Conservation (phyloP, 2,888 invertebrate species). For the Noctua janthina region DNA sequence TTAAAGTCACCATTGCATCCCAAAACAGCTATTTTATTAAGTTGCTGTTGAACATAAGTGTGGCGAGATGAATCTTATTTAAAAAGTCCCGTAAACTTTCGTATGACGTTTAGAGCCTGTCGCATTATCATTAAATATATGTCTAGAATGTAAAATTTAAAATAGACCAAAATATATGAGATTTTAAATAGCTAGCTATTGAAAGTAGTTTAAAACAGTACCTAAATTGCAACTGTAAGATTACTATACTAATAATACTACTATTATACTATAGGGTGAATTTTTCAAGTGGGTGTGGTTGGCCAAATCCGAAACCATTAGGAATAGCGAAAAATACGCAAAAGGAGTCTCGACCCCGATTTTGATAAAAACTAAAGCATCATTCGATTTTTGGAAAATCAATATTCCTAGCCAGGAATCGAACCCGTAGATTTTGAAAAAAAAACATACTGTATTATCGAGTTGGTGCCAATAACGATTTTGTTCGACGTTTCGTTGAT, state of each 20-base stretch:
- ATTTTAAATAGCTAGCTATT: constrained; percentile 20
- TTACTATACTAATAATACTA: background rate
- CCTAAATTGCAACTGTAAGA: background rate
- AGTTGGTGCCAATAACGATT: no score
- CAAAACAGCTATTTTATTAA: constrained; percentile 16
- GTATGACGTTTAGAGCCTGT: constrained; percentile 44
- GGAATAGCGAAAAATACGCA: no score
- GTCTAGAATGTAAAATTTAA: constrained; percentile 17
- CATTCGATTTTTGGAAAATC: no score
- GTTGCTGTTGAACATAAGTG: constrained; percentile 12
- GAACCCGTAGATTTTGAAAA: no score
- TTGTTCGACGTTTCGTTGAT: no score
- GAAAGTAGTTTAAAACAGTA: background rate
- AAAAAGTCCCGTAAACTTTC: constrained; percentile 46
- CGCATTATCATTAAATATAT: constrained; percentile 6
- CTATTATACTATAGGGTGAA: no score
- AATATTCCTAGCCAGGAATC: no score
- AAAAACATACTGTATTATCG: no score
- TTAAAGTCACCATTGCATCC: constrained; percentile 5
- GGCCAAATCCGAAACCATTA: no score
- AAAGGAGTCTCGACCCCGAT: no score
- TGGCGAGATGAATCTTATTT: constrained; percentile 39
- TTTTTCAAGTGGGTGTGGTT: no score
- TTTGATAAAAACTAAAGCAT: no score
- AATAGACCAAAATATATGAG: background rate